Conservation (phyloP, 2,888 invertebrate species). For the Oligia strigilis region DNA sequence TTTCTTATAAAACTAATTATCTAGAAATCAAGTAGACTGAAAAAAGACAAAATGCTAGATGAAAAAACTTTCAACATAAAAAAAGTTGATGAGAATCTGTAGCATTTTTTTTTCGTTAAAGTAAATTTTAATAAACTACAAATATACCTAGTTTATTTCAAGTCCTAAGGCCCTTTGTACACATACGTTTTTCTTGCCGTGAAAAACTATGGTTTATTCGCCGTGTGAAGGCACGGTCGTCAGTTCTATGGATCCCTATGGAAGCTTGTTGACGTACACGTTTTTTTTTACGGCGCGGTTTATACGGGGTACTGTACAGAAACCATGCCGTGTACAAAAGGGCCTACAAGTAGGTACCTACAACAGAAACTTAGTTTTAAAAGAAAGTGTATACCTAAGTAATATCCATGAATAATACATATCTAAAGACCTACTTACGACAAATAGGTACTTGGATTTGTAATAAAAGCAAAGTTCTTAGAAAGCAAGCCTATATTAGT, state of each 20-base stretch:
- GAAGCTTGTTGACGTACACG: background rate
- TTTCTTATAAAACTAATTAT: slow-evolving; percentile 1
- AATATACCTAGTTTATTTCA: background rate
- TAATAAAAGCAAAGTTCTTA: slow-evolving; percentile 52
- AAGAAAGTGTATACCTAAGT: background rate
- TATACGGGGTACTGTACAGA: background rate
- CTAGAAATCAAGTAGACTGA: background rate
- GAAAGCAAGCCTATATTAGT: slow-evolving; percentile 59
- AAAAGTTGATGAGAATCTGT: background rate
- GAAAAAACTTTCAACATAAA: background rate
- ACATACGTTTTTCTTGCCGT: background rate
- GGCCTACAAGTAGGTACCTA: background rate
- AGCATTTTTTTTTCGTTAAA: too few relatives aligned
- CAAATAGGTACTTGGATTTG: slow-evolving; percentile 32
- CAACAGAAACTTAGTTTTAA: slow-evolving; percentile 1
- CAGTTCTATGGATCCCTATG: background rate
- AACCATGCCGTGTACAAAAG: background rate
- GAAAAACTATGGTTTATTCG: background rate
- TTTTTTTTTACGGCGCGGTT: background rate
- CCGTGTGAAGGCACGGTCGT: background rate
- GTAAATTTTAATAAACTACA: background rate
- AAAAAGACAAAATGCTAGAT: background rate
- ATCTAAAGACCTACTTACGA: slow-evolving; percentile 29
- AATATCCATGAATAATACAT: background rate
- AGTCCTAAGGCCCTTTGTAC: background rate